phyloP scores from a whole-genome alignment of 2,888 invertebrate species.

The Epinotia nisella region DNA sequence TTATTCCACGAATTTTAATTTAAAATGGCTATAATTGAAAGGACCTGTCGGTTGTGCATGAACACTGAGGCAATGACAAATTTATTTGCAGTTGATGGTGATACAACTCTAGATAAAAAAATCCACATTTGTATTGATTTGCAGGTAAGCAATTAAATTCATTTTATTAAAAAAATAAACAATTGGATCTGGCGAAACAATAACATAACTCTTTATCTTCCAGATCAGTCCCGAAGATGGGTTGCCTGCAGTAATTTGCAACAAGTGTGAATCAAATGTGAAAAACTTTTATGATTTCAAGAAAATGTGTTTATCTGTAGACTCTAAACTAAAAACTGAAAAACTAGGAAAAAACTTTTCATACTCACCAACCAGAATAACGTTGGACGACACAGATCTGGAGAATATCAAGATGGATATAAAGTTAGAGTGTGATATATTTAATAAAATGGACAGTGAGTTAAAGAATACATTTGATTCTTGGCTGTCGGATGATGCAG shows the following conservation, averaged over 20 bases:
- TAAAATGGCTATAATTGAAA: slow-evolving; percentile 22
- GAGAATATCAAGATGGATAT: slow-evolving; percentile 33
- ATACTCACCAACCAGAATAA: slow-evolving; percentile 9
- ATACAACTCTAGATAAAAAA: slow-evolving; percentile 46
- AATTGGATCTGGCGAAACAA: not conserved
- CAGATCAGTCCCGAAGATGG: slow-evolving; percentile 51
- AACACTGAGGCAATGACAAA: slow-evolving; percentile 43
- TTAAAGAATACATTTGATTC: slow-evolving; percentile 38
- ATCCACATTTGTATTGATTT: slow-evolving; percentile 48
- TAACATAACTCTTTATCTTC: slow-evolving; percentile 27
- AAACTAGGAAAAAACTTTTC: slow-evolving; percentile 8
- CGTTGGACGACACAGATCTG: slow-evolving; percentile 20
- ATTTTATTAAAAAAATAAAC: not conserved
- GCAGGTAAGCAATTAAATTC: slow-evolving; percentile 43
- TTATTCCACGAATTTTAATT: not conserved
- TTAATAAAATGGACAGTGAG: slow-evolving; percentile 35
- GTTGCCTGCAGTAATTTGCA: slow-evolving; percentile 53
- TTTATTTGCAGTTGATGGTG: slow-evolving; percentile 45
- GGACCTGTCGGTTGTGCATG: slow-evolving; percentile 52
- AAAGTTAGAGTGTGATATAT: slow-evolving; percentile 40
- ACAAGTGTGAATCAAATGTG: slow-evolving; percentile 52
- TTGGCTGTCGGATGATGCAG: slow-evolving; percentile 40
- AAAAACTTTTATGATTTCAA: slow-evolving; percentile 58
- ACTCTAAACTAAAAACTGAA: slow-evolving; percentile 40
- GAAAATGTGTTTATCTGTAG: slow-evolving; percentile 52